These are phyloP conservation scores for Sebastes oblongus DNA, from an alignment of 2,797 vertebrate species.

Conservation along the genomic window DNA sequence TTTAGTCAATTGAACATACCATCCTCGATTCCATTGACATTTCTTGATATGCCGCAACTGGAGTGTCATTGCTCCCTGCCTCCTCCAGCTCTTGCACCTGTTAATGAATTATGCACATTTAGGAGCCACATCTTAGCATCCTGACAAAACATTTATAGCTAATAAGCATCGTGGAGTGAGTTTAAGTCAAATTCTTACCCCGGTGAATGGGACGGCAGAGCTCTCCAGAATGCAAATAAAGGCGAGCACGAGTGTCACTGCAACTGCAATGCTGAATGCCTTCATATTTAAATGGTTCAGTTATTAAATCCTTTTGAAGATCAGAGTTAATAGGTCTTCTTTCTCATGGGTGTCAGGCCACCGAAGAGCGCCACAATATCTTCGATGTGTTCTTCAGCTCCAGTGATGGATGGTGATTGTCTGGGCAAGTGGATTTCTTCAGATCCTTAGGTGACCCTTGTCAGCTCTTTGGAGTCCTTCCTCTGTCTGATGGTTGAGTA, in stretches of 20 bases:
- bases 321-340: slow-evolving; percentile 53
- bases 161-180: slow-evolving; percentile 44
- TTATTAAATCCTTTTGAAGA: slow-evolving; percentile 52
- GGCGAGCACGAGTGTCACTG: slow-evolving; percentile 78
- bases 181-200: slow-evolving; percentile 71
- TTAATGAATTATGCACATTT: slow-evolving; percentile 67
- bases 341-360: slow-evolving; percentile 59
- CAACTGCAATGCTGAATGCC: slow-evolving; percentile 77
- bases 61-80: slow-evolving; percentile 74
- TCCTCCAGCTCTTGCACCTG: slow-evolving; percentile 71
- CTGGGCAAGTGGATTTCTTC: slow-evolving; percentile 41
- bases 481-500: slow-evolving; percentile 19
- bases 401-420: slow-evolving; percentile 48
- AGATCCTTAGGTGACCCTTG: slow-evolving; percentile 49
- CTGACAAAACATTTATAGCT: slow-evolving; percentile 53
- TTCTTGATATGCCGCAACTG: slow-evolving; percentile 71
- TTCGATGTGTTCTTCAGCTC: slow-evolving; percentile 49
- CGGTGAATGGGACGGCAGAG: slow-evolving; percentile 68
- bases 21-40: slow-evolving; percentile 66
- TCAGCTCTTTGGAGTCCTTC: slow-evolving; percentile 34
- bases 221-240: slow-evolving; percentile 75
- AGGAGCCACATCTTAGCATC: slow-evolving; percentile 39
- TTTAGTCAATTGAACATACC: slow-evolving; percentile 75
- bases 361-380: slow-evolving; percentile 42
- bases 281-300: slow-evolving; percentile 73